Percentiles rank a stretch among this genome's conserved stretches.
Conservation (phyloP, 2,113 vertebrate genomes). For the Pyrgilauda ruficollis region DNA sequence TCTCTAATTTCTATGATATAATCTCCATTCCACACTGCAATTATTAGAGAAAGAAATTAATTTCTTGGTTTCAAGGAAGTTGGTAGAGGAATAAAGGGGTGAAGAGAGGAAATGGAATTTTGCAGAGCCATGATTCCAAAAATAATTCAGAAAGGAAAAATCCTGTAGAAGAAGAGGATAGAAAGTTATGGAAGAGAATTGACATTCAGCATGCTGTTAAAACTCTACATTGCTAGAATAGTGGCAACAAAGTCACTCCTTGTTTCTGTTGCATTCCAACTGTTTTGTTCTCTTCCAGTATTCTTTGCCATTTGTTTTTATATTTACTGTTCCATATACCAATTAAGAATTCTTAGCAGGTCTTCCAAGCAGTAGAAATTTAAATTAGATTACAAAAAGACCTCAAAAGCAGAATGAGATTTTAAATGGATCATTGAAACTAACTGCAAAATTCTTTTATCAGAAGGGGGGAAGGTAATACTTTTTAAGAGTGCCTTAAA, state of each 20-base stretch:
- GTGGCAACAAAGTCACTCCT: background rate
- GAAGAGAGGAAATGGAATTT: slow-evolving; percentile 27
- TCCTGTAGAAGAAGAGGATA: background rate
- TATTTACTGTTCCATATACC: slow-evolving; percentile 70
- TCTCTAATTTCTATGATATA: slow-evolving; percentile 42
- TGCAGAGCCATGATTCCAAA: slow-evolving; percentile 10
- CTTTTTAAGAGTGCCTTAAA: slow-evolving; percentile 47
- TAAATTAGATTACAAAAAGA: slow-evolving; percentile 68
- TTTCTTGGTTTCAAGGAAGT: slow-evolving; percentile 36
- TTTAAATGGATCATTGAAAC: slow-evolving; percentile 70
- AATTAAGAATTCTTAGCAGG: slow-evolving; percentile 74
- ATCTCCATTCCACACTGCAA: slow-evolving; percentile 35
- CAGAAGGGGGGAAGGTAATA: slow-evolving; percentile 18
- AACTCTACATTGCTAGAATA: background rate
- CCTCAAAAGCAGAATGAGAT: slow-evolving; percentile 67
- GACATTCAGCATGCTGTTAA: background rate
- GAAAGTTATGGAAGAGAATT: background rate
- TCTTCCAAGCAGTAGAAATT: slow-evolving; percentile 71
- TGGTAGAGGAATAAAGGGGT: background rate
- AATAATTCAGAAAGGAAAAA: slow-evolving; percentile 33
- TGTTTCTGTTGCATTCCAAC: background rate
- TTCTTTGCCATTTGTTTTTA: slow-evolving; percentile 67
- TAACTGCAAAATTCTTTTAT: slow-evolving; percentile 53
- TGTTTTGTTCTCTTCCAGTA: slow-evolving; percentile 43
- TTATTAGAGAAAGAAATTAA: slow-evolving; percentile 42